Conservation (phyloP, 2,888 invertebrate species). For the Alentia gelatinosa region DNA sequence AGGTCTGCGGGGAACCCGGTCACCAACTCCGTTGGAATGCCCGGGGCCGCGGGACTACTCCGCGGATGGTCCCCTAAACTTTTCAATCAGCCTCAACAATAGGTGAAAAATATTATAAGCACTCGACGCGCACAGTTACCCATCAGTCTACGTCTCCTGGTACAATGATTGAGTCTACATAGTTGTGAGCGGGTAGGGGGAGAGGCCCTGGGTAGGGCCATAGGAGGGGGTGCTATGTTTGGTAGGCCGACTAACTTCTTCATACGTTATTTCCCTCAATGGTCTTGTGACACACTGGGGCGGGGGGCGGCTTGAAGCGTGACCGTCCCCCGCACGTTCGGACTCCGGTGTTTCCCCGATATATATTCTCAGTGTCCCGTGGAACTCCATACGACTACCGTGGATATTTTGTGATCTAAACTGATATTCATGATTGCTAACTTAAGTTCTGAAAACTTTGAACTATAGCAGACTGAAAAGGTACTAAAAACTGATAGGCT, state of each 20-base stretch:
- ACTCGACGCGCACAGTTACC: neutral
- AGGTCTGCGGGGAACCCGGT: neutral
- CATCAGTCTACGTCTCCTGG: neutral
- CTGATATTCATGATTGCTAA: no score
- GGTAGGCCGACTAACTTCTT: neutral
- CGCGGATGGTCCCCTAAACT: neutral
- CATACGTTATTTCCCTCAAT: no score
- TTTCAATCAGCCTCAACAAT: slow-evolving; percentile 9
- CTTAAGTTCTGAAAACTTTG: no score
- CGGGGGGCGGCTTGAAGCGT: neutral
- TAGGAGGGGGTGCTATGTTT: neutral
- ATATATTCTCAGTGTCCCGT: no score
- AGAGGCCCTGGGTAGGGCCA: neutral
- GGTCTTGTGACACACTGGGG: neutral
- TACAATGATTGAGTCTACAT: neutral
- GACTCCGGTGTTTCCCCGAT: neutral
- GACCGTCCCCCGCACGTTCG: neutral
- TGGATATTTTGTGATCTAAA: no score
- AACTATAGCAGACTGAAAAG: no score
- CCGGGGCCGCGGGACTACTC: neutral
- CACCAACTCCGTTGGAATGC: neutral
- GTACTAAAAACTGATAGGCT: neutral
- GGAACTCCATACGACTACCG: no score
- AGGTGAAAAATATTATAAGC: neutral
- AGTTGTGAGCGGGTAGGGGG: neutral